Evolutionary conservation across 2,888 invertebrate genomes (phyloP), one percentile per base, ranked within the genome.

Genomic region (Drosophila dives): DNA sequence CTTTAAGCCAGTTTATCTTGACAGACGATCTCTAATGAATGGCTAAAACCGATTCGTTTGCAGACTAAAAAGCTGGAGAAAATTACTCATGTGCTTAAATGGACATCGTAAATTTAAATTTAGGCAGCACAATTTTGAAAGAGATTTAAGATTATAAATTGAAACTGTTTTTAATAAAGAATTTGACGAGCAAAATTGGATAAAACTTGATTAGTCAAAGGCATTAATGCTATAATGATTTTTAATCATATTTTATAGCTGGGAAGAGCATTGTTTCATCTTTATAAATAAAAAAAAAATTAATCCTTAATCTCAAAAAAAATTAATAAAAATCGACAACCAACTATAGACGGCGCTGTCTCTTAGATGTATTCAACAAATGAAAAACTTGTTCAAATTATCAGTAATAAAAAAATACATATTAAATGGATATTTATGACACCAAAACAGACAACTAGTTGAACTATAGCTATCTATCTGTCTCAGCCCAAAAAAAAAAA

Each of bases 1-100:
- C 40, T 45, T 61, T 17, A 65, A 66, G 56, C 40, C 49, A 38
- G 48, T 48, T 49, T 79, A 79, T 78, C 80, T 63, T 38, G 51
- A 75, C 65, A 68, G 68, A 48, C 67, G 42, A 79, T 79, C 75
- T 63, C 45, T 15, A 50, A 61, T 60, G 36, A 50, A 55, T 38
- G 42, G 75, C 61, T 64, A 58, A 29, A 20, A 26, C 48, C 40
- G 12, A 40, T 48, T 33, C 61, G 20, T 38, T 40, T 45, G 29
- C 20, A 36, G 53, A 49, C 55, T 42, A 40, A 62, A 48, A 40
- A 40, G 66, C 20, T 51, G 45, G 48, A 58, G 56, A 40, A 48
- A 48, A 66, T 45, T 33, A 49, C 32, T 23, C 45, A 23, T 49
- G 12, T 50, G 53, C 51, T 50, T 26, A 51, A 61, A 53, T 62